Base-by-base conservation (phyloP, 2,113 vertebrate genomes). In the Murina feae region DNA sequence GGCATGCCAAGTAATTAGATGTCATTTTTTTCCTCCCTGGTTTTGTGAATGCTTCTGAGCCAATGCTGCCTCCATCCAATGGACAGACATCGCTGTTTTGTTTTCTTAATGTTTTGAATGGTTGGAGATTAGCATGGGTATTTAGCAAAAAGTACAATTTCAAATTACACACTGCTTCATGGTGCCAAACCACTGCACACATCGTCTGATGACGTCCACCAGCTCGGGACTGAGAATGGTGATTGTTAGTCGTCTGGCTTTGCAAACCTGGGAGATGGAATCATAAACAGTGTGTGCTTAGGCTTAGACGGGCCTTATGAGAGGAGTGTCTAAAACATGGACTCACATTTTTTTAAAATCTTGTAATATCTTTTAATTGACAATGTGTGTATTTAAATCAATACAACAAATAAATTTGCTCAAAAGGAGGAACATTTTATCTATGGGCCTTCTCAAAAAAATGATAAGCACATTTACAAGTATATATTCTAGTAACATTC, bases 281-380 rank as follows among this genome's bases (percentile, higher is more conserved):
- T 89, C 96, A 97, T 97, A 97, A 97, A 98, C 98, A 98, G 95
- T 96, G 96, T 98, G 96, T 93, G 94, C 97, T 98, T 88, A 96
- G 95, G 94, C 97, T 98, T 88, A 96, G 95, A 96, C 92, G 96
- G 96, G 93, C 71, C 96, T 97, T 96, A 96, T 97, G 68, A 83
- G 72, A 53, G 79, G 37, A 68, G 32, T 51, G n/a, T 39, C 85
- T 85, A 32, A 80, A 93, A 82, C 80, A 47, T 37, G 13, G 42
- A 82, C 90, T 91, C 30, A 35, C 25, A 47, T 68, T 81, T 86
- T 90, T 90, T 66, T 44, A 3, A 6, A 74, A 84, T 47, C 37
- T 35, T 82, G 63, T 30, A 84, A 82, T 88, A 82, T 58, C 68
- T 90, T 93, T 74, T 87, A 60, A 94, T 94, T 60, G 89, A 86